phyloP scores from a whole-genome alignment of 2,888 invertebrate species.

The Acrobasis consociella region DNA sequence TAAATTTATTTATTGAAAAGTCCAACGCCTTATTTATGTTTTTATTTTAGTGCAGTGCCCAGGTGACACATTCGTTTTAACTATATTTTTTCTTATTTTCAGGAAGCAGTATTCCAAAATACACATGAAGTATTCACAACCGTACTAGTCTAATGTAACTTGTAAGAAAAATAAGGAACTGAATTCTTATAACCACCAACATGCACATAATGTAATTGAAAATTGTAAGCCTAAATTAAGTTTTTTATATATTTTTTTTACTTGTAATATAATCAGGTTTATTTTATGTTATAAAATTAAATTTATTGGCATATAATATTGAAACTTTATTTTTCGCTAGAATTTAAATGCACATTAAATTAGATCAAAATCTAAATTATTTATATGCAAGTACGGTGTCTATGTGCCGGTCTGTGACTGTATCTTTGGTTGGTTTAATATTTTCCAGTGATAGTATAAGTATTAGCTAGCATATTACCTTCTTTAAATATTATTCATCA shows the following conservation, averaged over 20 bases:
- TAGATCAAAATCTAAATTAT: background rate
- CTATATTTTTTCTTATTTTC: constrained; percentile 64
- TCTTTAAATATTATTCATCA: too few species aligned
- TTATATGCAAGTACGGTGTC: too few species aligned
- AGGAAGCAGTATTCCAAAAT: constrained; percentile 81
- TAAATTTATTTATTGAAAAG: constrained; percentile 61
- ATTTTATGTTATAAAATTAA: constrained; percentile 26
- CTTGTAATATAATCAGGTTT: constrained; percentile 44
- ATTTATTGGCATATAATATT: constrained; percentile 10
- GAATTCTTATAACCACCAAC: constrained; percentile 68
- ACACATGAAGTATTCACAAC: constrained; percentile 77
- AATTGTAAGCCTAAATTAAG: constrained; percentile 68
- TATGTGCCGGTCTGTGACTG: too few species aligned
- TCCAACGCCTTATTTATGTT: constrained; percentile 33
- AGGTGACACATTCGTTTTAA: constrained; percentile 23
- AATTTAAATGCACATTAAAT: background rate
- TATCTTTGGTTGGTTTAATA: too few species aligned
- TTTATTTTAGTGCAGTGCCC: constrained; percentile 9
- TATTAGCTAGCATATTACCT: too few species aligned
- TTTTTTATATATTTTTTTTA: constrained; percentile 48
- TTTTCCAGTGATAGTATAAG: too few species aligned
- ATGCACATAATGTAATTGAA: constrained; percentile 53
- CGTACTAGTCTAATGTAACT: constrained; percentile 65
- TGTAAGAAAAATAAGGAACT: constrained; percentile 75
- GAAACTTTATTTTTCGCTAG: background rate